phyloP scores from a whole-genome alignment of 2,113 vertebrate genomes.

The Phycodurus eques region DNA sequence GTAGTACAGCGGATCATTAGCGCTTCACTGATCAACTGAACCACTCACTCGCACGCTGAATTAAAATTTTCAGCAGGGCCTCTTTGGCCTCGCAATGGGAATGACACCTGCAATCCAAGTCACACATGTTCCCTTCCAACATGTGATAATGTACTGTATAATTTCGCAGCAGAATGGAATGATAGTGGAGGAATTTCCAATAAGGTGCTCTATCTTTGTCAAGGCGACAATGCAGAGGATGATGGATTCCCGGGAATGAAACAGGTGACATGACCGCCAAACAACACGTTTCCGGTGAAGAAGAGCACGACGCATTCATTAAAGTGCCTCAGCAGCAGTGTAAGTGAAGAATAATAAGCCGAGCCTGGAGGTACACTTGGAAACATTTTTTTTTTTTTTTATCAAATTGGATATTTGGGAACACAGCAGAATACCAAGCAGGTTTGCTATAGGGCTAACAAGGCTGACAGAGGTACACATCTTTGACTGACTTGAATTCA shows the following conservation, averaged over 20 bases:
- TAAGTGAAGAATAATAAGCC: constrained; percentile 6
- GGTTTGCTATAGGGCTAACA: constrained; percentile 1
- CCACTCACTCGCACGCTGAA: neutral
- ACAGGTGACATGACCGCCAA: neutral
- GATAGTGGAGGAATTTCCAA: constrained; percentile 22
- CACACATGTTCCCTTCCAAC: constrained; percentile 23
- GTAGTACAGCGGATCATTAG: neutral
- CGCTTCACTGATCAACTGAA: neutral
- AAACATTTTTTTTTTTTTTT: constrained; percentile 16
- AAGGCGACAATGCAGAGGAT: constrained; percentile 16
- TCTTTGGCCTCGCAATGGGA: neutral
- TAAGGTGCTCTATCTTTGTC: constrained; percentile 20
- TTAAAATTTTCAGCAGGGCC: constrained; percentile 9
- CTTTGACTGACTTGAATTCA: neutral
- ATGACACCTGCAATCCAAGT: neutral
- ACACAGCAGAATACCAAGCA: constrained; percentile 11
- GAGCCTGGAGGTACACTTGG: constrained; percentile 14
- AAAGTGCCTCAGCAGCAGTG: constrained; percentile 6
- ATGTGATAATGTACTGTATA: constrained; percentile 29
- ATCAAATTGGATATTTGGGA: constrained; percentile 22
- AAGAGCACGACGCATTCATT: constrained; percentile 22
- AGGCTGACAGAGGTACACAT: neutral
- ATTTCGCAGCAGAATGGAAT: constrained; percentile 20
- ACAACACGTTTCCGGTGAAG: constrained; percentile 1
- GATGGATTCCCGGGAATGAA: constrained; percentile 29